These are phyloP conservation scores for Himalopsyche tibetana DNA, from an alignment of 2,888 invertebrate genomes.

Conservation along the genomic window DNA sequence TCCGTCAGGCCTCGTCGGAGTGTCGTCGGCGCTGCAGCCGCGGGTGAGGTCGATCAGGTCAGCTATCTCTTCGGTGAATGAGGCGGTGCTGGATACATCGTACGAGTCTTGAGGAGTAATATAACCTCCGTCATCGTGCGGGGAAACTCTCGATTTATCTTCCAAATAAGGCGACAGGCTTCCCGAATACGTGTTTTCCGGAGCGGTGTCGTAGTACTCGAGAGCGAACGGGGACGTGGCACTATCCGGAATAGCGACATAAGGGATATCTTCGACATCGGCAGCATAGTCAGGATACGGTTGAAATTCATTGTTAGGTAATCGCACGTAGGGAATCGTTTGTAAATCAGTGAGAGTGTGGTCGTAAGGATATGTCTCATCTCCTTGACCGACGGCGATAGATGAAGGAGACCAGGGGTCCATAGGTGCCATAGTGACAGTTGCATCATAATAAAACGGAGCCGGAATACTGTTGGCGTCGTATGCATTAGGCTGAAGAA, in stretches of 20 bases:
- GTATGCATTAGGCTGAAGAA: conserved; percentile 21
- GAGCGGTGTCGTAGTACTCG: conserved; percentile 62
- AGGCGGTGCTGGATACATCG: conserved; percentile 54
- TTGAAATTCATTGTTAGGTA: conserved; percentile 66
- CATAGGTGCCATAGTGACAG: conserved; percentile 71
- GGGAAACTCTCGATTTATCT: conserved; percentile 64
- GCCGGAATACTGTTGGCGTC: conserved; percentile 46
- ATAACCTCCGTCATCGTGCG: conserved; percentile 63
- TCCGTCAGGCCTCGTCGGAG: conserved; percentile 54
- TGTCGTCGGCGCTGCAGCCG: conserved; percentile 53
- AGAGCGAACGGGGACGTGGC: conserved; percentile 52
- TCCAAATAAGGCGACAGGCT: conserved; percentile 64
- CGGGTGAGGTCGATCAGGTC: conserved; percentile 62
- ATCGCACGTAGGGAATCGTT: conserved; percentile 72
- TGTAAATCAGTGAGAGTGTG: conserved; percentile 68
- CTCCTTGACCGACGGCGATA: conserved; percentile 43
- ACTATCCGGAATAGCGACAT: conserved; percentile 72
- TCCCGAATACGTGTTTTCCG: conserved; percentile 58
- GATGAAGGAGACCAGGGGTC: conserved; percentile 74
- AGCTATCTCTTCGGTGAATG: conserved; percentile 58
- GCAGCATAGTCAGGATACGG: conserved; percentile 74
- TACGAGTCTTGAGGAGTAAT: conserved; percentile 70
- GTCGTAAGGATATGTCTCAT: not conserved
- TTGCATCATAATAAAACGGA: conserved; percentile 68
- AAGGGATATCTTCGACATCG: conserved; percentile 70